Evolutionary conservation across 2,797 vertebrate genomes (phyloP).

Genomic region (Lepus oiostolus): DNA sequence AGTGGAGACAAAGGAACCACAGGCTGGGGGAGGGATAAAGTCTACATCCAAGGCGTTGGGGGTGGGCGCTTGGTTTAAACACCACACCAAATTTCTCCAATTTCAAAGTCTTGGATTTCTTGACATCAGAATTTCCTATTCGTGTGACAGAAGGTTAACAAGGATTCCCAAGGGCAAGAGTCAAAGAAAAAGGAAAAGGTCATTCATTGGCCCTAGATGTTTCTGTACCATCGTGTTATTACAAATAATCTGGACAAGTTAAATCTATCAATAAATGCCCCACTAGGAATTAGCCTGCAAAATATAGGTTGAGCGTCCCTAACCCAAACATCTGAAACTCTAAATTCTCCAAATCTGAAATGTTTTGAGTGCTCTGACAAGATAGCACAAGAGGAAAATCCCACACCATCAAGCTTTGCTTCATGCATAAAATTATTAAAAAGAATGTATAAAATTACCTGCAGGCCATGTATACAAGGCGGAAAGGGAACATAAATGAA

Average conservation of each 20-base stretch:
- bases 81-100: not conserved
- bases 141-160: not conserved
- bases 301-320: not conserved
- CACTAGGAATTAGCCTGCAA: not conserved
- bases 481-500: not conserved
- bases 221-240: not conserved
- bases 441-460: not conserved
- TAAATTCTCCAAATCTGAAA: not conserved
- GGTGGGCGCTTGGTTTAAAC: too few relatives aligned
- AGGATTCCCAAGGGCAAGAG: not conserved
- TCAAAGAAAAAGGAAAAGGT: not conserved
- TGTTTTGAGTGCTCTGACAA: not conserved
- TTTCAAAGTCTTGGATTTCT: constrained; percentile 28
- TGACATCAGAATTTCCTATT: not conserved
- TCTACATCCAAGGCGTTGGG: too few relatives aligned
- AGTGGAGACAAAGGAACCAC: too few relatives aligned
- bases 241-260: not conserved
- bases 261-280: not conserved
- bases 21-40: too few relatives aligned
- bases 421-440: not conserved
- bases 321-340: not conserved
- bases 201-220: not conserved
- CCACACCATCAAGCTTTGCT: not conserved
- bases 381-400: not conserved
- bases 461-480: not conserved